phyloP scores from a whole-genome alignment of 1,140 invertebrate genomes.

The Lineus longissimus region DNA sequence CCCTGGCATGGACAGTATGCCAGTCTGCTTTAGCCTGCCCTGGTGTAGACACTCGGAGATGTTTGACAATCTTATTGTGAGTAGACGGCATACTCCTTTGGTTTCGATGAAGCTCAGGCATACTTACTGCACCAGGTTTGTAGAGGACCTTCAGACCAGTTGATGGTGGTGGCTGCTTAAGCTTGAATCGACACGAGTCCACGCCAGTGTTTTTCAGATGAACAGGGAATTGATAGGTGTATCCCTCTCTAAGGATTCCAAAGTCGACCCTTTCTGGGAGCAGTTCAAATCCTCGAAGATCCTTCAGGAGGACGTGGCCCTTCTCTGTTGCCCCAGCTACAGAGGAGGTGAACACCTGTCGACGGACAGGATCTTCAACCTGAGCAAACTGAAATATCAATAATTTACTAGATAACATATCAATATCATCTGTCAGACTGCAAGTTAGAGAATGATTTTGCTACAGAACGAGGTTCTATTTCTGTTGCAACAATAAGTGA shows the following conservation, averaged over 20 bases:
- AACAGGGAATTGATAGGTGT: slow-evolving; percentile 43
- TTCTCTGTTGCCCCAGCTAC: slow-evolving; percentile 37
- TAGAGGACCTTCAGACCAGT: slow-evolving; percentile 48
- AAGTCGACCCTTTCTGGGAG: slow-evolving; percentile 49
- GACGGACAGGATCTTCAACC: slow-evolving; percentile 48
- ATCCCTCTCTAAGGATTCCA: slow-evolving; percentile 48
- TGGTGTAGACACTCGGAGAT: too few species aligned
- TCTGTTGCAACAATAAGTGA: too few species aligned
- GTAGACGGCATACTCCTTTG: too few species aligned
- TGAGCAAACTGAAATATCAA: slow-evolving; percentile 31
- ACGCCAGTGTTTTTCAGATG: slow-evolving; percentile 48
- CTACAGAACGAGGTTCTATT: too few species aligned
- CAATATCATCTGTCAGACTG: too few species aligned
- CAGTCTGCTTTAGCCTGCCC: too few species aligned
- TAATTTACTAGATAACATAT: too few species aligned
- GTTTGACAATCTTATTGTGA: too few species aligned
- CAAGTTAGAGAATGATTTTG: too few species aligned
- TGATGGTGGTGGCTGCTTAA: slow-evolving; percentile 49
- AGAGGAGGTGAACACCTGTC: slow-evolving; percentile 41
- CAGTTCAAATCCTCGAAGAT: slow-evolving; percentile 43
- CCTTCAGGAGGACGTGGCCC: slow-evolving; percentile 28
- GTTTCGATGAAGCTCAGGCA: too few species aligned
- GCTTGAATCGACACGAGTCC: slow-evolving; percentile 50
- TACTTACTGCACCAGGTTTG: slow-evolving; percentile 49
- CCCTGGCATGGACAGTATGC: too few species aligned